Conservation (phyloP, 1,140 invertebrate species). For the Chymomyza costata region DNA sequence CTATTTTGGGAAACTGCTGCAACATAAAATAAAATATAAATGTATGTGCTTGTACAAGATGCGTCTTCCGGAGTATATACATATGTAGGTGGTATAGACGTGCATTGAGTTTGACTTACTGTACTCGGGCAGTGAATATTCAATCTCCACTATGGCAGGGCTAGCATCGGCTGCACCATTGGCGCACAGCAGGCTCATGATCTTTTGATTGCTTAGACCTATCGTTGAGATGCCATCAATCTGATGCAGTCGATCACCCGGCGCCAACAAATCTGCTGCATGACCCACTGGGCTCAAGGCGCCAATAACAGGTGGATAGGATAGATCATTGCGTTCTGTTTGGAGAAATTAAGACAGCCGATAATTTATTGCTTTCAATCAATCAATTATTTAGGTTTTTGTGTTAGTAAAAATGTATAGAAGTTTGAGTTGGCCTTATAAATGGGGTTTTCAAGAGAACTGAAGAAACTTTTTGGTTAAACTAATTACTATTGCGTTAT, state of each 20-base stretch:
- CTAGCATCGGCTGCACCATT: slow-evolving; percentile 77
- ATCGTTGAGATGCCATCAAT: slow-evolving; percentile 88
- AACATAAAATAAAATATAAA: slow-evolving; percentile 3
- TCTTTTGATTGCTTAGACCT: slow-evolving; percentile 86
- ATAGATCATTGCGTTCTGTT: slow-evolving; percentile 70
- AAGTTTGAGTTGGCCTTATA: no score
- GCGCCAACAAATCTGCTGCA: slow-evolving; percentile 77
- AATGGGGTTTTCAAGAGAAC: no score
- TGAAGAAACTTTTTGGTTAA: no score
- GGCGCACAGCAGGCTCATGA: slow-evolving; percentile 82
- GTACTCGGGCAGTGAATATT: slow-evolving; percentile 87
- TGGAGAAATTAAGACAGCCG: no score
- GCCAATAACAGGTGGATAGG: slow-evolving; percentile 73
- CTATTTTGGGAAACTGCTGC: slow-evolving; percentile 79
- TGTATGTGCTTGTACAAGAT: background rate
- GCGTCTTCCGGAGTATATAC: no score
- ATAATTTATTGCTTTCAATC: no score
- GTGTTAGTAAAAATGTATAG: no score
- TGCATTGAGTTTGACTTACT: slow-evolving; percentile 77
- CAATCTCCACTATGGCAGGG: slow-evolving; percentile 85
- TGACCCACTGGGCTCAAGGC: slow-evolving; percentile 70
- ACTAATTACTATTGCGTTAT: no score
- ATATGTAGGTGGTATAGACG: background rate
- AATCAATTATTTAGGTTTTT: no score
- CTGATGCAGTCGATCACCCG: slow-evolving; percentile 86